Evolutionary conservation across 2,797 vertebrate species (phyloP), one percentile per base, ranked within the genome.

Genomic region (Ibycter americanus): DNA sequence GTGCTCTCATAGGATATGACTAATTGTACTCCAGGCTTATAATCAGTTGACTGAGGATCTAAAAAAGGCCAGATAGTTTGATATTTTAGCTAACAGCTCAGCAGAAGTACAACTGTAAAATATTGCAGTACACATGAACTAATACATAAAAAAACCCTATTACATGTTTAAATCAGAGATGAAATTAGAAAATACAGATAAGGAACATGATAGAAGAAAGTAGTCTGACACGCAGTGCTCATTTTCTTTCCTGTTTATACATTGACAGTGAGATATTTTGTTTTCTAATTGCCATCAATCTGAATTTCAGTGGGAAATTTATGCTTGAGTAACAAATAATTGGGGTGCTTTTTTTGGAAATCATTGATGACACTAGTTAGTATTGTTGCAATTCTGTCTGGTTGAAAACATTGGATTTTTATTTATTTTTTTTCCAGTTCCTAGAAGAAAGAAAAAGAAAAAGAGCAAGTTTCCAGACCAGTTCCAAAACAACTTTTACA

Each of bases 1-100:
- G 22, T 61, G 83, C 96, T 91, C 32, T 96, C 87, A 6, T 98
- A 97, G 20, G 98, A 98, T 70, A 99, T 97, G 66, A 78, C 94
- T 68, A 99, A 96, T 96, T 99, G 99, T 90, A 98, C 98, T 95
- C 98, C 98, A 73, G 96, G 95, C 46, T 83, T 88, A 46, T 21
- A 32, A 46, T 56, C 89, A 87, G 59, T 54, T 83, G 90, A 32
- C 36, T 78, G 92, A 95, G 51, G 26, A 95, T 80, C 95, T 97
- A 26, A 71, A 91, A 89, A 61, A 81, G 4, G 11, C 29, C 92
- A 95, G 23, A 79, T 0, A 82, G 13, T 31, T 78, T 54, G 49
- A 71, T 32, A 78, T 72, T 63, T 81, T 12, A 87, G 27, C 49
- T 77, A 91, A 52, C 22, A 85, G 13, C n/a, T 86, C 63, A 68